Evolutionary conservation across 2,888 invertebrate species (phyloP), one percentile per base, ranked within the genome.

Genomic region (Oxystoma pomonae): DNA sequence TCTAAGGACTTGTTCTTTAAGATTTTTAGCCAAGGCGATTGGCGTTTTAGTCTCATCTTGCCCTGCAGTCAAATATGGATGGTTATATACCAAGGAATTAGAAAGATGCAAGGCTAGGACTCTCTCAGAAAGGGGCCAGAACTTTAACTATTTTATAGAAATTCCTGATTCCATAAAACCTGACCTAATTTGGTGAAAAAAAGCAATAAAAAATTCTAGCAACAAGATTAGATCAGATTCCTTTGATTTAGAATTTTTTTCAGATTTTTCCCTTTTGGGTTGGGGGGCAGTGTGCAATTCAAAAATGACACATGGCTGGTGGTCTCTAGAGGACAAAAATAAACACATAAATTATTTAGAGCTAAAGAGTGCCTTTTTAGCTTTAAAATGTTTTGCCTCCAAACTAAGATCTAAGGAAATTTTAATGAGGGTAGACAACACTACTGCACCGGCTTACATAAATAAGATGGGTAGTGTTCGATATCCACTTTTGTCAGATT

Each of bases 261-360:
- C 53, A 17, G 53, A 53, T n/a, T 53, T n/a, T n/a, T 53, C 53
- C n/a, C 16, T 18, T 3, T 7, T 5, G 7, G 53, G 53, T 7
- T 53, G 53, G 53, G 57, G 53, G 3, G 53, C 53, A 7, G 16
- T 17, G 7, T 35, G 60, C 22, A 19, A 35, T 1, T 35, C 55
- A 3, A n/a, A 53, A 22, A 35, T 5, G 2, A 35, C 60, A n/a
- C 20, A 55, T 20, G 67, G 65, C 7, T 63, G 35, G 16, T 67
- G 67, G 65, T 51, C 60, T 19, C 51, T 56, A 19, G 20, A 35
- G 50, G 62, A 65, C 49, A 51, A 57, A 50, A 51, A 21, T 1
- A 22, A 60, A 5, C 66, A 68, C 55, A 67, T 68, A 7, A 68
- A 67, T 57, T 63, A 53, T n/a, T 55, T 68, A 18, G 65, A 67